These are phyloP conservation scores for Drosophila kepulauana DNA, from an alignment of 1,140 invertebrate species.

Conservation along the genomic window DNA sequence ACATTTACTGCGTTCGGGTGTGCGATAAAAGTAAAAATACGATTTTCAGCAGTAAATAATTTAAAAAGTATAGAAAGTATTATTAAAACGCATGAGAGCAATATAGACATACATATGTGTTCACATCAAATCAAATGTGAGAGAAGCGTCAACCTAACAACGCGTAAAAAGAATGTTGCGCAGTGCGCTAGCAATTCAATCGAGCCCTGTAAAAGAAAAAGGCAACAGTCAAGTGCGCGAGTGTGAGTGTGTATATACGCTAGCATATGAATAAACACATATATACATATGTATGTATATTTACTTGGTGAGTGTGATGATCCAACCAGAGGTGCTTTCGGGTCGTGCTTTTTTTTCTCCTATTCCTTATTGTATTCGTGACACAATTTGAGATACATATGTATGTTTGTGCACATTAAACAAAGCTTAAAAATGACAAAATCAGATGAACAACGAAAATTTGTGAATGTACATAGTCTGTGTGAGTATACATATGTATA, in stretches of 20 bases:
- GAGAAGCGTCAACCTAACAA: background rate
- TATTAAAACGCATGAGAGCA: slow-evolving; percentile 2
- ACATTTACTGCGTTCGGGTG: slow-evolving; percentile 42
- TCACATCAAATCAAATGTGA: slow-evolving; percentile 7
- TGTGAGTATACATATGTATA: background rate
- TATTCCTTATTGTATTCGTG: slow-evolving; percentile 40
- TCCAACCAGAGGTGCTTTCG: slow-evolving; percentile 53
- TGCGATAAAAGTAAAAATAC: slow-evolving; percentile 35
- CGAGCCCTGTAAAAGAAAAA: slow-evolving; percentile 47
- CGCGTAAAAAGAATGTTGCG: slow-evolving; percentile 36
- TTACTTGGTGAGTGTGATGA: slow-evolving; percentile 52
- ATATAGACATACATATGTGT: slow-evolving; percentile 21
- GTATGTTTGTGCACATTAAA: slow-evolving; percentile 13
- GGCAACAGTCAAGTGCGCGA: slow-evolving; percentile 42
- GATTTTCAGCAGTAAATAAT: slow-evolving; percentile 18
- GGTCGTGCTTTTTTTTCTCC: slow-evolving; percentile 42
- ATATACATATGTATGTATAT: slow-evolving; percentile 43
- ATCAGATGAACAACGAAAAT: slow-evolving; percentile 2
- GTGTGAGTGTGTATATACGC: slow-evolving; percentile 46
- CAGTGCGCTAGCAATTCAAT: slow-evolving; percentile 42
- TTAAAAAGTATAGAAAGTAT: slow-evolving; percentile 20
- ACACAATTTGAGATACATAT: slow-evolving; percentile 35
- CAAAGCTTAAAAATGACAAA: slow-evolving; percentile 11
- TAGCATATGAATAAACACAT: slow-evolving; percentile 45
- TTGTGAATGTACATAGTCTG: slow-evolving; percentile 1